Evolutionary conservation across 2,113 vertebrate genomes (phyloP), one percentile per base, ranked within the genome.

Genomic region (Platichthys flesus): DNA sequence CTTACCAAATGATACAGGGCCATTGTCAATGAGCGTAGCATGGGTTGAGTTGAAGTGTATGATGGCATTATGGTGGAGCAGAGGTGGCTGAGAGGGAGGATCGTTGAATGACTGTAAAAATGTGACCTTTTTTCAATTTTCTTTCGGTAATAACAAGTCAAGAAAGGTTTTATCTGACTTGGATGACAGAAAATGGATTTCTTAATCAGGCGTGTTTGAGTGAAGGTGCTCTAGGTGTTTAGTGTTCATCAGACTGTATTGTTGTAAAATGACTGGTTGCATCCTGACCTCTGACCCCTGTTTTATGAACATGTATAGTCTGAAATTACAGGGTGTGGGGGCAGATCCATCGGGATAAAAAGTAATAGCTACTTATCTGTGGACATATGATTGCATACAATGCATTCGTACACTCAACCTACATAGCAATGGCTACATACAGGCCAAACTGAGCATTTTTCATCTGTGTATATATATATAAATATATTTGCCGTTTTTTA

Each of bases 191-290:
- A 91, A 91, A 94, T 91, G 40, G 83, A 92, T 93, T 93, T 90
- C 51, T 68, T 86, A 91, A 93, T 94, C 84, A 89, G 78, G 14
- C 18, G 13, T 83, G 80, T 85, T 79, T 89, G 78, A 85, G 63
- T 42, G 62, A 85, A 81, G 58, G 80, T 83, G 85, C 77, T 74
- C 52, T 61, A 67, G 77, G 62, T 71, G 77, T 80, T 88, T 40
- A 40, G 59, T 67, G 23, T 80, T 93, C 90, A 94, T 94, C 93
- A 94, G 90, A 74, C 66, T 68, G 71, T 72, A 93, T 94, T 93
- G 93, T 93, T 85, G 65, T 74, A 56, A 92, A 94, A 95, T 93
- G 74, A 91, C 89, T 62, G 85, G 84, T 91, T 93, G 64, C 54
- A 60, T 69, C 67, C 47, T 91, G 88, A 93, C 90, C 92, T 89